Evolutionary conservation across 2,113 vertebrate species (phyloP), one percentile per base, ranked within the genome.

Genomic region (Malurus elegans): DNA sequence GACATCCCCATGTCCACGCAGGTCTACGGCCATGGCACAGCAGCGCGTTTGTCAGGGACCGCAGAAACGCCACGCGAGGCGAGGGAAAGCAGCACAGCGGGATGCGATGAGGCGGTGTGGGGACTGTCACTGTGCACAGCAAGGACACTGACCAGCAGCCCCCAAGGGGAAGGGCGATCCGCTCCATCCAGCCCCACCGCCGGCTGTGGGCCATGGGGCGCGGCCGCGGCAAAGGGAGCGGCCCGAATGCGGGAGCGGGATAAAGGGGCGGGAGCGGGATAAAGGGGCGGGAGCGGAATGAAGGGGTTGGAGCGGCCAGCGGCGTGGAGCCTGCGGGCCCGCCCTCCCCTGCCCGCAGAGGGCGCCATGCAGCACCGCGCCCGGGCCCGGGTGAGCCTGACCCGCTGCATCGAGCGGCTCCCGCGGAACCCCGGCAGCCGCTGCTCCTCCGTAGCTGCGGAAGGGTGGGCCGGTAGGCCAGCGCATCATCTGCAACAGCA

Each of bases 1-100:
- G 1, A 12, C 0, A 32, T 7, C 3, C 1, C 31, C 32, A 3
- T 1, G 5, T 3, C 34, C 10, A 2, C 0, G 1, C 0, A 0
- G 26, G 21, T 2, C 60, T 40, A 28, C 6, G 0, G 4, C 53
- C 40, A 4, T 1, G 0, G 1, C 7, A 12, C 15, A 10, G 12
- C 32, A 28, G 31, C 62, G 38, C 0, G 4, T 8, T 36, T 12
- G 51, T 2, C 47, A 12, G 38, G 2, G 5, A 14, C 18, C 1
- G 1, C 13, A 17, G 50, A 26, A 61, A 47, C 57, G 3, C n/a
- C 38, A 40, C 1, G 20, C 0, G 10, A 31, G 19, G 17, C 29
- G 34, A 21, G 23, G 38, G 53, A 36, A 31, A 26, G 28, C 18
- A 4, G 19, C 53, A 36, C 16, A 50, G 20, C 0, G 9, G 20